These are phyloP conservation scores for Ceratothoa steindachneri DNA, from an alignment of 2,888 invertebrate species.

Conservation along the genomic window DNA sequence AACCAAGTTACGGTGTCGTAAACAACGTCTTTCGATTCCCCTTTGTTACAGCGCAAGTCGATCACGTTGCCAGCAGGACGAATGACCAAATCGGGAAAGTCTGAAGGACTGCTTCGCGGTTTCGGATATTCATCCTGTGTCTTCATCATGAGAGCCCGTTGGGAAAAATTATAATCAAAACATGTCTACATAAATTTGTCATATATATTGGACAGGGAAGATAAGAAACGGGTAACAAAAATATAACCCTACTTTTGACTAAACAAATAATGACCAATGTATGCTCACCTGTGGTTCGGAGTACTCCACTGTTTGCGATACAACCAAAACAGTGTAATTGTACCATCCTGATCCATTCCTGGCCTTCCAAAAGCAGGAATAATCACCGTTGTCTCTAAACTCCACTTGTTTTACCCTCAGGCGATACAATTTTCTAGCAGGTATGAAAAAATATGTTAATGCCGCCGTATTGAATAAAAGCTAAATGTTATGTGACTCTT, in stretches of 20 bases:
- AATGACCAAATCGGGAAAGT: neutral
- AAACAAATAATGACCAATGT: too few relatives aligned
- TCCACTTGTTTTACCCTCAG: neutral
- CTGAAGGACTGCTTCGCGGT: neutral
- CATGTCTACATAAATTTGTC: too few relatives aligned
- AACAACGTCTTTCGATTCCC: slow-evolving; percentile 1
- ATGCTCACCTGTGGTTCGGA: neutral
- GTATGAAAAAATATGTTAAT: neutral
- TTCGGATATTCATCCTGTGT: too few relatives aligned
- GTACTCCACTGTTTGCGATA: neutral
- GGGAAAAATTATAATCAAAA: too few relatives aligned
- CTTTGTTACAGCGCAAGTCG: neutral
- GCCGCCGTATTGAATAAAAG: neutral
- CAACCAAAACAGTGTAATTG: neutral
- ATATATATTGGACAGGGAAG: too few relatives aligned
- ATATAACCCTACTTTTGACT: too few relatives aligned
- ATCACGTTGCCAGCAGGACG: neutral
- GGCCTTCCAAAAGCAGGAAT: neutral
- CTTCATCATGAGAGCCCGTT: too few relatives aligned
- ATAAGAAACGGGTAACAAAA: too few relatives aligned
- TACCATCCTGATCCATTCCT: neutral
- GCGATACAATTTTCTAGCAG: neutral
- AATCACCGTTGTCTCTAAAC: neutral
- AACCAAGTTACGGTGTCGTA: neutral
- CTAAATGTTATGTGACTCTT: too few relatives aligned